These are phyloP conservation scores for Lithodes maja DNA, from an alignment of 2,888 invertebrate species.

Conservation along the genomic window DNA sequence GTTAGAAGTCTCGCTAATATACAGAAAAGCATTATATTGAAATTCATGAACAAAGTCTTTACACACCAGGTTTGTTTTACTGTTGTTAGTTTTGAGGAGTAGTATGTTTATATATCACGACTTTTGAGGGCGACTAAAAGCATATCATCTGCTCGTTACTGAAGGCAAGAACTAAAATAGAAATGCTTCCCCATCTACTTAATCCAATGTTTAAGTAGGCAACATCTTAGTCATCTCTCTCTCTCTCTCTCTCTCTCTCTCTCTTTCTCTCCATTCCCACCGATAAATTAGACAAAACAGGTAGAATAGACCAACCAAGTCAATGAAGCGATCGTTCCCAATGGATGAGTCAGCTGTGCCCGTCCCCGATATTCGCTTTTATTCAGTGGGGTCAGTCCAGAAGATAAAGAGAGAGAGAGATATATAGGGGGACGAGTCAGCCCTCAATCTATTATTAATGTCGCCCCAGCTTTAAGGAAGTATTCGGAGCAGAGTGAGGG, in stretches of 20 bases:
- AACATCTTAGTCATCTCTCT: background rate
- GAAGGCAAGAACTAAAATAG: no score
- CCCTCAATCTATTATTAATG: slow-evolving; percentile 58
- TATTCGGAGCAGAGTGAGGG: background rate
- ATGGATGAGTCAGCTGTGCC: background rate
- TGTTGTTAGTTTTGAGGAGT: no score
- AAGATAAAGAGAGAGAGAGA: background rate
- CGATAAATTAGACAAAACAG: background rate
- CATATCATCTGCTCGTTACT: no score
- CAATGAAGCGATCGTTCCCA: slow-evolving; percentile 8
- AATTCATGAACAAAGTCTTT: no score
- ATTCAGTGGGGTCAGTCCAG: background rate
- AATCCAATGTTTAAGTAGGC: background rate
- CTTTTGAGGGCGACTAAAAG: no score
- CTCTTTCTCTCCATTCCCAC: background rate
- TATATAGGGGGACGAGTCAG: background rate
- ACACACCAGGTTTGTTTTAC: no score
- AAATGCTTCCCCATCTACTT: no score
- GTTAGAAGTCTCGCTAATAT: no score
- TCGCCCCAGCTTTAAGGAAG: slow-evolving; percentile 51
- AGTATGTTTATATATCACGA: no score
- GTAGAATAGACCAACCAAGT: background rate
- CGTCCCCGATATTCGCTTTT: slow-evolving; percentile 26
- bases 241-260: background rate
- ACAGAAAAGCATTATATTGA: no score